Base-by-base conservation (phyloP, 1,140 invertebrate genomes). In the Pseudomyrmex pallidus region DNA sequence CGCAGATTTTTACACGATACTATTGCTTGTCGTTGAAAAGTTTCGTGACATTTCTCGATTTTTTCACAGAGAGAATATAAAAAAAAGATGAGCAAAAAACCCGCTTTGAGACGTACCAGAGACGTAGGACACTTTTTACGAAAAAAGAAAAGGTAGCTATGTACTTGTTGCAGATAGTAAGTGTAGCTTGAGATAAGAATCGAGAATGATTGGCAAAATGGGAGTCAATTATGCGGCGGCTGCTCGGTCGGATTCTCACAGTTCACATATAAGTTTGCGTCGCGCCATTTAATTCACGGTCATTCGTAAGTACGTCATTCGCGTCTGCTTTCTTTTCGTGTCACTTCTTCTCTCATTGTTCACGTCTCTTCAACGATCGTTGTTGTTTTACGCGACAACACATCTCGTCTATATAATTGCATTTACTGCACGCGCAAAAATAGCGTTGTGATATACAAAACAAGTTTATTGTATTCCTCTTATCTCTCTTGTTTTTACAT, bases 221-320 rank as follows among this genome's bases (percentile, higher is more conserved):
- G 35, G 20, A 70, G 57, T 70, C 64, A 59, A 70, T 78, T 59
- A 48, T 48, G 56, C 64, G 54, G 20, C 44, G 63, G 9, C 4
- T n/a, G 35, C 20, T 52, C 50, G 52, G 52, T 46, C 13, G 25
- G 2, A 78, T 46, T 70, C 64, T 70, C 62, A 56, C 62, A 22
- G 22, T 17, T 68, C 57, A 25, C 20, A 35, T 52, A 22, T 17
- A 56, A 76, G n/a, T 17, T 63, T n/a, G 59, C 46, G 48, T 63
- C 59, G 13, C 5, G n/a, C 13, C 74, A 46, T 56, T 35, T 77
- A 20, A 56, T 68, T 77, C 76, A 78, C 74, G 74, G 64, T 35
- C 64, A 59, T 35, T 72, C 46, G 20, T 15, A 70, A 48, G 15
- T 48, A n/a, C 54, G 66, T 80, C 50, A 12, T 17, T 50, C 17